Base-by-base conservation (phyloP, 2,113 vertebrate species). In the Scartelaos histophorus region DNA sequence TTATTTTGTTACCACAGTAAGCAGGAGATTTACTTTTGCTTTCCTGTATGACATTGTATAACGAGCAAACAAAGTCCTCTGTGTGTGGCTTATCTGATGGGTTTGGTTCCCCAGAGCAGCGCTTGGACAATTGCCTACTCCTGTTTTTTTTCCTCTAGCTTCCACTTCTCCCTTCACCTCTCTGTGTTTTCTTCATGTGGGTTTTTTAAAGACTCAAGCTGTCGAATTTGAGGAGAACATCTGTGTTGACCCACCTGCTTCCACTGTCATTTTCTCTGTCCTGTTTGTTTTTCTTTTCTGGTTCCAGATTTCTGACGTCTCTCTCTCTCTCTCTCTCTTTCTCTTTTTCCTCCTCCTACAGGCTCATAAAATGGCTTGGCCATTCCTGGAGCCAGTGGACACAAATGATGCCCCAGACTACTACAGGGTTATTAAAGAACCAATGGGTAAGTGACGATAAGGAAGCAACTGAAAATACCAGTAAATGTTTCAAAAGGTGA, bases 281-380 rank as follows among this genome's bases (percentile, higher is more conserved):
- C 71, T 71, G 75, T 90, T 90, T 88, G 80, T 90, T 89, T 78
- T 74, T 76, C 78, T 82, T 81, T 64, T 49, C 57, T 49, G 60
- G 69, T 75, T 81, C 81, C 79, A 69, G 69, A 69, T 85, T 76
- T 84, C 78, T 81, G 74, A 85, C 70, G 75, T 79, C 51, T 83
- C 67, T 82, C 61, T 34, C 22, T 72, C 70, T 53, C 73, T 58
- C 72, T 43, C 64, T 83, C 67, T 82, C 60, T 34, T n/a, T 70
- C 71, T 53, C 73, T 58, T 38, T 56, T 13, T 58, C 24, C 13
- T 25, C 56, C 4, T 69, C 65, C 46, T 60, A 62, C 78, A 99
- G 98, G 94, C 97, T 66, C 98, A 98, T 92, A 99, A 99, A 88
- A 99, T 98, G 97, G 97, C 97, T 0, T 99, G 98, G 98, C 98